These are phyloP conservation scores for Sigmodon hispidus DNA, from an alignment of 2,113 vertebrate species.

Conservation along the genomic window DNA sequence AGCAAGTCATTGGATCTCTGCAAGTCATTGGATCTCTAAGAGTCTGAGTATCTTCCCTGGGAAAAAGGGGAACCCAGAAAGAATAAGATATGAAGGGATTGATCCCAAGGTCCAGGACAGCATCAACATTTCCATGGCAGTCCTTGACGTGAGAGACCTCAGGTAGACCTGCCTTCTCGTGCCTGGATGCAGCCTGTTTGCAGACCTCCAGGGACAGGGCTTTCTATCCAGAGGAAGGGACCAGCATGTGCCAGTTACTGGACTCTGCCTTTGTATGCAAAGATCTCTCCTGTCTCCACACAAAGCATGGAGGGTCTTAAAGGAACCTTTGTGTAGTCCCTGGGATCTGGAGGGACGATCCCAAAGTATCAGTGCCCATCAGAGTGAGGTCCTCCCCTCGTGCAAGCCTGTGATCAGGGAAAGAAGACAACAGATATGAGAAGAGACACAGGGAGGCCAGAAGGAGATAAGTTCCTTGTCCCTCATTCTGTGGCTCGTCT, in stretches of 20 bases:
- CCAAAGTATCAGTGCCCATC: background rate
- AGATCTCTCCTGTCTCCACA: background rate
- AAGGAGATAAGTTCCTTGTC: background rate
- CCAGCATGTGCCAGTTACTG: background rate
- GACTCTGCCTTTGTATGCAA: background rate
- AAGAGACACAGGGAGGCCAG: no score
- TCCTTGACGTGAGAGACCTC: background rate
- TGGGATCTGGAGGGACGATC: background rate
- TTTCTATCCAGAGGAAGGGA: background rate
- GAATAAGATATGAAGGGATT: background rate
- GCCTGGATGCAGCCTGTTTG: background rate
- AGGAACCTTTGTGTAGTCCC: background rate
- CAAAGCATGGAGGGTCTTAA: background rate
- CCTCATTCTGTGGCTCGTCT: background rate
- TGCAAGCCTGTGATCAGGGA: background rate
- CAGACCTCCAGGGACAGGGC: background rate
- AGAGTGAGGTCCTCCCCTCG: background rate
- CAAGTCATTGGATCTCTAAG: background rate
- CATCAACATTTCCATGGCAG: accelerated
- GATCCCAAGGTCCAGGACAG: background rate
- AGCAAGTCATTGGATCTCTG: background rate
- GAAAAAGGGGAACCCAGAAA: background rate
- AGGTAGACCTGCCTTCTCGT: background rate
- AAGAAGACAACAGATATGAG: background rate
- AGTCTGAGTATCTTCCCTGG: background rate